Evolutionary conservation across 2,113 vertebrate genomes (phyloP).

Genomic region (Edolisoma coerulescens): DNA sequence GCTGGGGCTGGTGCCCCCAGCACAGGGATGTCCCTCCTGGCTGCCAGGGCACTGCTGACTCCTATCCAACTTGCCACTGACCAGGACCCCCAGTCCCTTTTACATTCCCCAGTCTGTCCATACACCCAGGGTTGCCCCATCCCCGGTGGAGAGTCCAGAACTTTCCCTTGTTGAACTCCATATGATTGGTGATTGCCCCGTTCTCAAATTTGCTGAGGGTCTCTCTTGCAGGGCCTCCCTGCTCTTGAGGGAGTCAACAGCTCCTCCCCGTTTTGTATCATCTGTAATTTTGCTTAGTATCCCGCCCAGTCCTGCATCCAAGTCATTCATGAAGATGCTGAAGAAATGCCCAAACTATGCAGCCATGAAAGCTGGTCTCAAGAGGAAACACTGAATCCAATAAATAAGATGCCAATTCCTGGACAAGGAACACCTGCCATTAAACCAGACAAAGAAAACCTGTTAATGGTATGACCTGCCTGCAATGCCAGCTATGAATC

Average conservation of each 20-base stretch:
- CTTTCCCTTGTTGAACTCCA: background rate
- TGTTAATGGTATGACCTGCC: background rate
- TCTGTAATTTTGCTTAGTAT: too few relatives aligned
- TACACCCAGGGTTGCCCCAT: background rate
- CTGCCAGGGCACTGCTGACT: background rate
- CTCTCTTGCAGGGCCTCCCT: too few relatives aligned
- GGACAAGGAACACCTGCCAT: background rate
- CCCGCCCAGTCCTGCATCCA: background rate
- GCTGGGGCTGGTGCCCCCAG: background rate
- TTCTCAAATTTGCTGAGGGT: background rate
- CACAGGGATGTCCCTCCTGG: too few relatives aligned
- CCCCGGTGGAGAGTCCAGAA: background rate
- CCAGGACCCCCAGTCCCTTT: background rate
- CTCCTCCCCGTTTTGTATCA: background rate
- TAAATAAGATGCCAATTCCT: background rate
- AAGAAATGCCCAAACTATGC: background rate
- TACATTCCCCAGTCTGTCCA: too few relatives aligned
- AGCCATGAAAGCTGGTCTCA: background rate
- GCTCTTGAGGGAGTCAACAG: background rate
- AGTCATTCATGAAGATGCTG: background rate
- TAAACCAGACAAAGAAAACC: background rate
- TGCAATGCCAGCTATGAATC: background rate
- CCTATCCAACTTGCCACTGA: accelerated
- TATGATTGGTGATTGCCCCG: background rate
- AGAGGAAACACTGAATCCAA: background rate